Conservation (phyloP, 2,113 vertebrate species). For the Hemichromis elongatus region DNA sequence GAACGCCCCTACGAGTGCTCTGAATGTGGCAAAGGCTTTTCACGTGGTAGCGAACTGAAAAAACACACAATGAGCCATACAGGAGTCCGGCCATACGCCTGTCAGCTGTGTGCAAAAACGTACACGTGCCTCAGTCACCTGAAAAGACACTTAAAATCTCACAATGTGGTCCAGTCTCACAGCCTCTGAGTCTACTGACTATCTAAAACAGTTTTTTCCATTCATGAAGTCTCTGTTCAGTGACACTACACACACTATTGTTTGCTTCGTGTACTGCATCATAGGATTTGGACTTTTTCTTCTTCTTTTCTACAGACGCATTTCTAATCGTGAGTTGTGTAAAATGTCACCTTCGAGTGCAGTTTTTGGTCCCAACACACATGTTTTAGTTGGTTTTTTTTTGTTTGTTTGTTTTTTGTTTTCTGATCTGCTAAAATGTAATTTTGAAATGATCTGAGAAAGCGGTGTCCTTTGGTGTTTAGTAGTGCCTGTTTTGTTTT, state of each 20-base stretch:
- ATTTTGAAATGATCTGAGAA: not conserved
- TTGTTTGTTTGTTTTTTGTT: not conserved
- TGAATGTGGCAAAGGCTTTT: conserved; percentile 44
- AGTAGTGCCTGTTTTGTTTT: not conserved
- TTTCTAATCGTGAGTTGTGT: not conserved
- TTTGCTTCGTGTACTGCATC: not conserved
- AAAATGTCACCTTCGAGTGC: not conserved
- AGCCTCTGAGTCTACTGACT: not conserved
- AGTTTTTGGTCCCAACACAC: not conserved
- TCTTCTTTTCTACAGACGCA: not conserved
- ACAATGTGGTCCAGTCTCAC: not conserved
- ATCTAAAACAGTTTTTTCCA: not conserved
- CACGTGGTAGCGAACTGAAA: conserved; percentile 23
- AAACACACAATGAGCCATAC: conserved; percentile 39
- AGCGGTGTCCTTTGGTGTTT: not conserved
- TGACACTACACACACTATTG: not conserved
- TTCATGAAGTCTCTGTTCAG: not conserved
- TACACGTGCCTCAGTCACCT: conserved; percentile 44
- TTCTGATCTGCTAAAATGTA: not conserved
- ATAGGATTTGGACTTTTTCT: not conserved
- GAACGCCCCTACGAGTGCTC: conserved; percentile 40
- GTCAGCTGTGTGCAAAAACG: conserved; percentile 42
- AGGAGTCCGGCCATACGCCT: conserved; percentile 34
- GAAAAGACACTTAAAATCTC: conserved; percentile 47
- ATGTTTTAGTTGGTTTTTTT: not conserved